Base-by-base conservation (phyloP, 2,888 invertebrate species). In the Heliothis peltigera region DNA sequence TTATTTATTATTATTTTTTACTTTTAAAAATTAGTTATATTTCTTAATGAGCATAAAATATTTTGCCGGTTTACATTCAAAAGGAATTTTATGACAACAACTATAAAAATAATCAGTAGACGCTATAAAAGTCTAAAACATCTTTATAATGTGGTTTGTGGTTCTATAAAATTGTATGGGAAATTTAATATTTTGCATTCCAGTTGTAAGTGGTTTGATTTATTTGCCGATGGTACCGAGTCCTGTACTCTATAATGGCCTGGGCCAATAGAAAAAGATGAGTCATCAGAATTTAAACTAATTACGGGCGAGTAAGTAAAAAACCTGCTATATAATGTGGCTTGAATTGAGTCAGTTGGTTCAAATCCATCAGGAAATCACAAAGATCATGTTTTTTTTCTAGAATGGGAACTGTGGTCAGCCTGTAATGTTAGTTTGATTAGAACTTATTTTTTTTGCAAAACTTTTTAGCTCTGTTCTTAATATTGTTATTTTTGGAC, bases 221-320 rank as follows among this genome's bases (percentile, higher is more conserved):
- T 70, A 72, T 85, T 79, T 88, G 84, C 83, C 64, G 80, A 81
- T 86, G 74, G 84, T 91, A 90, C 84, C 48, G 60, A 82, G 79
- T 85, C 82, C 77, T 80, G 79, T 56, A 79, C 82, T 87, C 87
- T 85, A 91, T 91, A 90, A 91, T 83, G 77, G 70, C 77, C 67
- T 76, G 81, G 47, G 84, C 91, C 91, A 94, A 95, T 95, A 94
- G 94, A 94, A 91, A 86, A 83, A 81, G 83, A 88, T 94, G 95
- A 95, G 85, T 94, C 94, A 94, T 93, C 95, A 92, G 85, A 91
- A 91, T 92, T 89, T 91, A 92, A 94, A 94, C 94, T 94, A 95
- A 95, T 95, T 94, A 94, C 92, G 83, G 79, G 65, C 72, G 70
- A 49, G 77, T 84, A 85, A 84, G 86, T 84, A 91, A 92, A 92